Percentiles rank a stretch among this genome's conserved stretches.
These are phyloP conservation scores for Octonoba sinensis DNA, from an alignment of 2,888 invertebrate species.

Conservation along the genomic window DNA sequence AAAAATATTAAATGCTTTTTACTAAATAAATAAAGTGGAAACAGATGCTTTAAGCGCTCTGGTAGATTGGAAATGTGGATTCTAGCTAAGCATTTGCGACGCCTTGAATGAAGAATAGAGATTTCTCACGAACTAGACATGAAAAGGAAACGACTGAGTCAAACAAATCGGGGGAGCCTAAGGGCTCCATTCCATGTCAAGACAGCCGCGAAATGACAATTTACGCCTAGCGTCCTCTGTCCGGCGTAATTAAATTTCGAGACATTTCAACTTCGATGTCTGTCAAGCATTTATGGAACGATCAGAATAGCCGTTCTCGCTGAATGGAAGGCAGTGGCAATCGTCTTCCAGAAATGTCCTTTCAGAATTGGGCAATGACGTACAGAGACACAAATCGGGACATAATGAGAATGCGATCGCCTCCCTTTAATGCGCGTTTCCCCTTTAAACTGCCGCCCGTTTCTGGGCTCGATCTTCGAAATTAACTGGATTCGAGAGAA, in stretches of 20 bases:
- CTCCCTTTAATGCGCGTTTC: constrained; percentile 4
- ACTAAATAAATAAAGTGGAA: no score
- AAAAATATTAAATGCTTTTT: no score
- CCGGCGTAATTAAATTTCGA: constrained; percentile 50
- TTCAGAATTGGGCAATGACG: background rate
- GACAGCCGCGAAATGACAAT: constrained; percentile 43
- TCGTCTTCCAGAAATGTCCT: constrained; percentile 2
- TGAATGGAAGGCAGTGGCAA: constrained; percentile 4
- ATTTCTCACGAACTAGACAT: no score
- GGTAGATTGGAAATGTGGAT: no score
- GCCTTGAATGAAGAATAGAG: no score
- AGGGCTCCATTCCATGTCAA: constrained; percentile 3
- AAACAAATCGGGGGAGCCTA: constrained; percentile 7
- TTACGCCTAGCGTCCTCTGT: constrained; percentile 31
- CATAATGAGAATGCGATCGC: constrained; percentile 25
- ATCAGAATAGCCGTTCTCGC: constrained; percentile 24
- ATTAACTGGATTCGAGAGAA: constrained; percentile 15
- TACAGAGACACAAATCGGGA: constrained; percentile 11
- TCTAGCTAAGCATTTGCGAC: no score
- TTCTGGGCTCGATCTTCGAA: constrained; percentile 3
- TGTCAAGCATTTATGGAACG: constrained; percentile 35
- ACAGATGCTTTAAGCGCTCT: no score
- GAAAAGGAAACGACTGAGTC: no score
- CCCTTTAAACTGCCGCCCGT: background rate
- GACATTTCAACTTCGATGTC: constrained; percentile 35